Base-by-base conservation (phyloP, 2,113 vertebrate genomes). In the Cephalopholis sonnerati region DNA sequence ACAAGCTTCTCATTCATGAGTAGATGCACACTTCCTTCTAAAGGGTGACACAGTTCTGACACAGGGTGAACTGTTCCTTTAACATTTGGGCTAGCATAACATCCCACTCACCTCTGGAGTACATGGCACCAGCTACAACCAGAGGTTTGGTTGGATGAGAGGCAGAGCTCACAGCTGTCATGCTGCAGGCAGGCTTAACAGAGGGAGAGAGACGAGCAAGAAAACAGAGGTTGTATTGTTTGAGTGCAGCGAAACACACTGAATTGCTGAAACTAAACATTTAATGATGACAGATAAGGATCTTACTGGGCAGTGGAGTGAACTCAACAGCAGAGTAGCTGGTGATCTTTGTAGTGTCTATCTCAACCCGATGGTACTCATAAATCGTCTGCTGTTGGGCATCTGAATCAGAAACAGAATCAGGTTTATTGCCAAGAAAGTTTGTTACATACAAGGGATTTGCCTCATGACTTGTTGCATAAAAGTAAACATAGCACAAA, bases 111-210 rank as follows among this genome's bases (percentile, higher is more conserved):
- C 98, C 98, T 98, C 91, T 98, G 97, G 72, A 99, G 95, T 83
- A 97, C 96, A 1, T 98, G 95, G 62, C 98, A 99, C 98, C 98
- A 99, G 88, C 94, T 97, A 85, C 98, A 99, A 83, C 96, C 97
- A 90, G 96, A 96, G 71, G 95, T 96, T 77, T 96, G 88, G 82
- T 95, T 95, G 0, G 96, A 96, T 81, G 94, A 93, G 81, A 96
- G 58, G 2, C 98, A 99, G 46, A 82, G 74, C 0, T 98, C 96
- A 5, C 98, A 99, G 93, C 91, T 97, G 84, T 76, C 93, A 18
- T 97, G 96, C 84, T 97, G 96, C 24, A 99, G 95, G 70, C 98
- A 99, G 50, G 97, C 98, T 99, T 80, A 54, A 54, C 13, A 18
- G 44, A 66, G 25, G 83, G 22, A 32, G 13, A 70, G 59, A 64